Percentiles rank a stretch among this genome's conserved stretches.
Evolutionary conservation across 2,113 vertebrate species (phyloP).

Genomic region (Eulacestoma nigropectus): DNA sequence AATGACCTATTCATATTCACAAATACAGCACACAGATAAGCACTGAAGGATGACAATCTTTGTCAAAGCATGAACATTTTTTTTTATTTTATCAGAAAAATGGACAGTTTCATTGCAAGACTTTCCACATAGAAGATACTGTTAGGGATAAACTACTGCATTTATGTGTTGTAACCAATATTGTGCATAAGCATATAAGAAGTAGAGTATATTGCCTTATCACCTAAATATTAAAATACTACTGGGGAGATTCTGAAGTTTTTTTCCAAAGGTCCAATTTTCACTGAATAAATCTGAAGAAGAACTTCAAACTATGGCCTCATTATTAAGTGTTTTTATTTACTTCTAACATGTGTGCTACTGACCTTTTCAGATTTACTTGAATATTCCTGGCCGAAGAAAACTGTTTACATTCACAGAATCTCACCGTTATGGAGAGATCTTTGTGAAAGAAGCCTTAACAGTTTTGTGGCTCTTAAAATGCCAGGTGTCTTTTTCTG

Average conservation of each 20-base stretch:
- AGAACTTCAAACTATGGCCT: conserved; percentile 29
- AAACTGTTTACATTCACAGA: conserved; percentile 56
- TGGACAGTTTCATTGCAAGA: conserved; percentile 23
- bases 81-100: background rate
- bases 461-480: conserved; percentile 53
- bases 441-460: conserved; percentile 52
- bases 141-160: conserved; percentile 47
- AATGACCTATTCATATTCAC: background rate
- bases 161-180: conserved; percentile 39
- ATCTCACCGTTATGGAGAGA: conserved; percentile 40
- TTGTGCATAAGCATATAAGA: conserved; percentile 49
- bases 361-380: conserved; percentile 44
- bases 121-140: conserved; percentile 51
- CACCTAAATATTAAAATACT: background rate
- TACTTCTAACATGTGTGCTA: conserved; percentile 38
- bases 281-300: background rate
- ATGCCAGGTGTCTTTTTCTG: background rate
- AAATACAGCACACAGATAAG: background rate
- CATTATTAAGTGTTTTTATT: background rate
- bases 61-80: background rate
- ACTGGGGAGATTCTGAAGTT: background rate
- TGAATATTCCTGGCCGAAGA: conserved; percentile 59
- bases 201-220: conserved; percentile 57
- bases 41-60: background rate
- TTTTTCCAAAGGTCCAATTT: background rate